These are phyloP conservation scores for Ips nitidus DNA, from an alignment of 1,140 invertebrate species.

Conservation along the genomic window DNA sequence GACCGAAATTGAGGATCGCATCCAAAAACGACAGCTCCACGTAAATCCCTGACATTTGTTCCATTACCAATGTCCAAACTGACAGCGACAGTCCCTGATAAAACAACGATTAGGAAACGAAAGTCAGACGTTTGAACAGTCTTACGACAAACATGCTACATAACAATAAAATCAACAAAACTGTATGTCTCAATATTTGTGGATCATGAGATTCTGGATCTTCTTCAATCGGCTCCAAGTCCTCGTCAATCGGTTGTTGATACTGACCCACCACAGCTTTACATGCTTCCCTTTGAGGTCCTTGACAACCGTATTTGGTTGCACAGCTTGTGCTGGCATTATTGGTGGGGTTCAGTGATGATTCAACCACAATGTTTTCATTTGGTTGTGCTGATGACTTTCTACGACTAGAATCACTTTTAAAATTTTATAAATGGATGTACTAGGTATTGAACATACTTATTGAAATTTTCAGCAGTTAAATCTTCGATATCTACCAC, in stretches of 20 bases:
- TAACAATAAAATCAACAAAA: constrained; percentile 77
- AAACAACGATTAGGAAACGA: constrained; percentile 1
- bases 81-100: constrained; percentile 80
- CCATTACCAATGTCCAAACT: constrained; percentile 82
- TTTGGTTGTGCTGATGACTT: constrained; percentile 13
- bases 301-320: constrained; percentile 54
- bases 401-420: background rate
- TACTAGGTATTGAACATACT: too few relatives aligned
- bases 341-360: background rate
- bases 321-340: constrained; percentile 46
- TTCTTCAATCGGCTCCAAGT: constrained; percentile 58
- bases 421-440: too few relatives aligned
- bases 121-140: background rate
- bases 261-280: constrained; percentile 54
- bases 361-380: background rate
- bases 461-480: background rate
- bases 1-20: constrained; percentile 84
- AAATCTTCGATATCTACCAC: constrained; percentile 75
- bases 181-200: constrained; percentile 79
- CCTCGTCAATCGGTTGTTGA: constrained; percentile 55
- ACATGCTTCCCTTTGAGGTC: constrained; percentile 57
- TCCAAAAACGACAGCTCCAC: constrained; percentile 90
- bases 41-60: constrained; percentile 85
- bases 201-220: constrained; percentile 60
- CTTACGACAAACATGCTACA: constrained; percentile 88